phyloP scores from a whole-genome alignment of 2,113 vertebrate species.

The Sander vitreus region DNA sequence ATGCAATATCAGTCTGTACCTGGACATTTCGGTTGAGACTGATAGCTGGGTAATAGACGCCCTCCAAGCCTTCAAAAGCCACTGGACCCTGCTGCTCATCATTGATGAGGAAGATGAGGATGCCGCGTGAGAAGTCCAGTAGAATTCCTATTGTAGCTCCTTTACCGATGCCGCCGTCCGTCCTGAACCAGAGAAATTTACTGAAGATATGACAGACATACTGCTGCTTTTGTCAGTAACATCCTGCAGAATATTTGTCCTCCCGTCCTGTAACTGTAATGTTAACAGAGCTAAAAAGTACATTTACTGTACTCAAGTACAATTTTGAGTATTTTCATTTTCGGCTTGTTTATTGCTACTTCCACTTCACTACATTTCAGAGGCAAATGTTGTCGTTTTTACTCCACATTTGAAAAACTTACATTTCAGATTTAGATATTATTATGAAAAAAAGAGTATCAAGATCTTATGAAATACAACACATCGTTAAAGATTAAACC shows the following conservation, averaged over 20 bases:
- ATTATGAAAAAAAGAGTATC: not conserved
- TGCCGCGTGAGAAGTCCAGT: slow-evolving; percentile 92
- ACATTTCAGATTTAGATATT: not conserved
- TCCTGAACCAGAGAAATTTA: slow-evolving; percentile 77
- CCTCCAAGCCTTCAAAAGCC: slow-evolving; percentile 94
- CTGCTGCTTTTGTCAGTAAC: not conserved
- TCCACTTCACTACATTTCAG: not conserved
- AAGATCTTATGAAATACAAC: not conserved
- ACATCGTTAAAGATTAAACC: not conserved
- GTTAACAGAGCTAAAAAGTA: not conserved
- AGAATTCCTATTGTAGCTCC: slow-evolving; percentile 94
- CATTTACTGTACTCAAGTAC: not conserved
- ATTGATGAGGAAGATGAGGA: slow-evolving; percentile 95
- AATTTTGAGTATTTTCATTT: not conserved
- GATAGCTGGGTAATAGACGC: slow-evolving; percentile 93
- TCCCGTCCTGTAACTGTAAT: not conserved
- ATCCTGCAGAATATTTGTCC: not conserved
- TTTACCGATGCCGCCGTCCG: slow-evolving; percentile 95
- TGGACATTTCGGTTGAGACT: slow-evolving; percentile 99
- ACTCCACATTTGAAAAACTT: too few species aligned
- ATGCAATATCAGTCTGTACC: slow-evolving; percentile 77
- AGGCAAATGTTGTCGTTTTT: not conserved
- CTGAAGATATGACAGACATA: not conserved
- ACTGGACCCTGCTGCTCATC: slow-evolving; percentile 99
- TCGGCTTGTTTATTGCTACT: not conserved